phyloP scores from a whole-genome alignment of 2,888 invertebrate genomes.

The Cheilosia variabilis region DNA sequence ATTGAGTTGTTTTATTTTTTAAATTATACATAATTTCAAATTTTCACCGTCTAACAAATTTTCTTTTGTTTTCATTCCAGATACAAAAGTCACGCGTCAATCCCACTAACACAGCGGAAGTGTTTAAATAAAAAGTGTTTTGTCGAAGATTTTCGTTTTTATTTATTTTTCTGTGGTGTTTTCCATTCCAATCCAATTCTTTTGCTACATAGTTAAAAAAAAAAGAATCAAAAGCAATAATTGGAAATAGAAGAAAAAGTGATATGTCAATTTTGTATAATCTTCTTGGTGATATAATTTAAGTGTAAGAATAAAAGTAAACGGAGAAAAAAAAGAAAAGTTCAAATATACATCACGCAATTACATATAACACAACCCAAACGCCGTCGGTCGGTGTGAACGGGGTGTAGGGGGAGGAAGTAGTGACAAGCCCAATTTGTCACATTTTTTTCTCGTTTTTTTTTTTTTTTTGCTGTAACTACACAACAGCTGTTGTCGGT shows the following conservation, averaged over 20 bases:
- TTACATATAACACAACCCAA: constrained; percentile 25
- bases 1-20: too few relatives aligned
- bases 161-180: constrained; percentile 15
- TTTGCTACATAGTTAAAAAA: constrained; percentile 15
- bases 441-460: constrained; percentile 19
- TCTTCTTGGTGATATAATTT: constrained; percentile 61
- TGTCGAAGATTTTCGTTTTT: constrained; percentile 28
- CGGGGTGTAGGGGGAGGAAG: constrained; percentile 32
- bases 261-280: constrained; percentile 59
- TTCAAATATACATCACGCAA: constrained; percentile 14
- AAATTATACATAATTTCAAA: too few relatives aligned
- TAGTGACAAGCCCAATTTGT: constrained; percentile 66
- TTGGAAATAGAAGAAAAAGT: constrained; percentile 31
- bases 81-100: constrained; percentile 46
- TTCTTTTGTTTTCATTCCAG: constrained; percentile 42
- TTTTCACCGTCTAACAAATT: neutral
- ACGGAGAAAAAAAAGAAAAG: constrained; percentile 21
- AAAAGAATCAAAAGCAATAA: constrained; percentile 11
- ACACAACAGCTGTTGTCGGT: constrained; percentile 21
- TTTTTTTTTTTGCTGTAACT: constrained; percentile 3
- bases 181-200: neutral
- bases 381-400: constrained; percentile 13
- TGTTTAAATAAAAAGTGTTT: constrained; percentile 20
- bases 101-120: constrained; percentile 39
- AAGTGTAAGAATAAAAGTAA: constrained; percentile 40